These are phyloP conservation scores for Apteryx mantelli DNA, from an alignment of 2,113 vertebrate species.

Conservation along the genomic window DNA sequence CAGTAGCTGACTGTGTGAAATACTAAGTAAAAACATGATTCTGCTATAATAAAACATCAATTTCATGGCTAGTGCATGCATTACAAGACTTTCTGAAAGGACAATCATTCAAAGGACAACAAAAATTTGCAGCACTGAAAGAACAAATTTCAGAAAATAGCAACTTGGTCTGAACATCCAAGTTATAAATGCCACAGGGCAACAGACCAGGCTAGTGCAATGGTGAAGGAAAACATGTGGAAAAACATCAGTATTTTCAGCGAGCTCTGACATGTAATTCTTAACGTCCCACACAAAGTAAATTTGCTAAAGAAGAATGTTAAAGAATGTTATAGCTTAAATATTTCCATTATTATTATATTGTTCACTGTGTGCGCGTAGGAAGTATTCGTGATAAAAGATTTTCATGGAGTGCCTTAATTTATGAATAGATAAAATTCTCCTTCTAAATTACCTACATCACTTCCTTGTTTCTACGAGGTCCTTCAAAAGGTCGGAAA, in stretches of 20 bases:
- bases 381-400: not conserved
- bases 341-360: not conserved
- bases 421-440: not conserved
- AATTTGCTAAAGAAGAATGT: not conserved
- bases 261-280: not conserved
- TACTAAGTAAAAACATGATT: not conserved
- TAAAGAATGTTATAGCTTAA: not conserved
- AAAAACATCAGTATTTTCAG: not conserved
- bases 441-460: slow-evolving; percentile 85
- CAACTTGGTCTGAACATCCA: not conserved
- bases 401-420: not conserved
- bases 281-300: not conserved
- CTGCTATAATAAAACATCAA: not conserved
- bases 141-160: not conserved
- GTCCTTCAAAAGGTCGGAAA: slow-evolving; percentile 96
- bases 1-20: not conserved
- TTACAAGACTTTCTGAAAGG: not conserved
- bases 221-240: not conserved
- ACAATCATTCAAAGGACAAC: not conserved
- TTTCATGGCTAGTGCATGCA: not conserved
- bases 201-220: not conserved
- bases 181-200: not conserved
- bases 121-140: not conserved
- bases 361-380: not conserved
- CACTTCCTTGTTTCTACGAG: slow-evolving; percentile 97